These are phyloP conservation scores for Macrotrachela quadricornifera DNA, from an alignment of 1,140 invertebrate species.

Conservation along the genomic window DNA sequence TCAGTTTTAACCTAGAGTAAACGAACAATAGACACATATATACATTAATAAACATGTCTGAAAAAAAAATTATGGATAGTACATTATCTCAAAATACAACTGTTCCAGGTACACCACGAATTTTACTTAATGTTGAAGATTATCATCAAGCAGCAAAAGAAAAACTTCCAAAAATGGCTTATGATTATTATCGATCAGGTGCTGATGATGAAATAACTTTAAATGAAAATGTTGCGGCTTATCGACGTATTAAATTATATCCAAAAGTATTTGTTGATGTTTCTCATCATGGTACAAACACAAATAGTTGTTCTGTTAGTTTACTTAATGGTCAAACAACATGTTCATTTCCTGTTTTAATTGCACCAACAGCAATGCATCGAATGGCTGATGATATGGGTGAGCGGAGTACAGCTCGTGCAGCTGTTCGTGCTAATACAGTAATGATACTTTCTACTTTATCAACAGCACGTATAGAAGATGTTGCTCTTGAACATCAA, in stretches of 20 bases:
- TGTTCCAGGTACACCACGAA: too few relatives aligned
- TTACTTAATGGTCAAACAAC: constrained; percentile 34
- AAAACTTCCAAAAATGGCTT: too few relatives aligned
- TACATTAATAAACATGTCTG: too few relatives aligned
- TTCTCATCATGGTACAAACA: constrained; percentile 39
- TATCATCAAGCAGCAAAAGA: too few relatives aligned
- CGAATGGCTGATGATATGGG: constrained; percentile 60
- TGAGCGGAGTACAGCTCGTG: constrained; percentile 59
- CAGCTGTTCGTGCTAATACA: constrained; percentile 46
- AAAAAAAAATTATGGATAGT: too few relatives aligned
- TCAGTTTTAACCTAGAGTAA: too few relatives aligned
- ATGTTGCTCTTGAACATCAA: constrained; percentile 41
- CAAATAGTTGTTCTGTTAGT: constrained; percentile 27
- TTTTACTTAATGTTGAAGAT: too few relatives aligned
- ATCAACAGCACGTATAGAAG: constrained; percentile 64
- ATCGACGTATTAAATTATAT: constrained; percentile 49
- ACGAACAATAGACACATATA: too few relatives aligned
- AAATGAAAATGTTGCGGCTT: constrained; percentile 49
- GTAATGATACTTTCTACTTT: constrained; percentile 66
- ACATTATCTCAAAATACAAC: too few relatives aligned
- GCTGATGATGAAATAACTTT: constrained; percentile 59
- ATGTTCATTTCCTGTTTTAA: constrained; percentile 56
- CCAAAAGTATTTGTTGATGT: constrained; percentile 59
- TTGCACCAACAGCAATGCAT: constrained; percentile 78
- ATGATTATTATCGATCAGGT: constrained; percentile 57